Percentiles rank a stretch among this genome's conserved stretches.
phyloP scores from a whole-genome alignment of 2,797 vertebrate species.

The Enteromius anoplus region DNA sequence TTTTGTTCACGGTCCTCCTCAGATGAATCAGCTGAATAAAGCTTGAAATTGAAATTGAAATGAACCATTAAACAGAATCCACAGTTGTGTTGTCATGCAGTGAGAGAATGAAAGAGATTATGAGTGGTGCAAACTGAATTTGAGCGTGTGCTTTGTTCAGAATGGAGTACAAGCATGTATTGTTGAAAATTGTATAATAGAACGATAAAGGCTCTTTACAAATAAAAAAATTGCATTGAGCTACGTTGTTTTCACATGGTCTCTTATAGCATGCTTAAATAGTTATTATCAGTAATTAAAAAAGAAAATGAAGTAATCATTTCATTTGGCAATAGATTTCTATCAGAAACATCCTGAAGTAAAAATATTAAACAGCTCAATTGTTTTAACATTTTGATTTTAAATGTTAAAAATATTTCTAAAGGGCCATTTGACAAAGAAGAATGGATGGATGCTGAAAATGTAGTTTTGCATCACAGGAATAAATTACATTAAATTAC shows the following conservation, averaged over 20 bases:
- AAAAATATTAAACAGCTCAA: background rate
- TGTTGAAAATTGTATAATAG: background rate
- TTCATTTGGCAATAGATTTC: background rate
- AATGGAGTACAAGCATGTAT: background rate
- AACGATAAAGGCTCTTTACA: background rate
- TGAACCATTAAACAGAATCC: conserved; percentile 8
- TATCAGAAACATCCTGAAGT: background rate
- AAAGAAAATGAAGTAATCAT: background rate
- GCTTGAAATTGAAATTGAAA: conserved; percentile 33
- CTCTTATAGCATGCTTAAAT: background rate
- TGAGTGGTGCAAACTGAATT: conserved; percentile 4
- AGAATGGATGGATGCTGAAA: background rate
- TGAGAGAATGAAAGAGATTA: background rate
- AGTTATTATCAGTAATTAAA: background rate
- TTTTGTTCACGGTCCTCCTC: conserved; percentile 12
- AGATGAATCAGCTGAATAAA: conserved; percentile 3
- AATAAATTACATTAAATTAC: background rate
- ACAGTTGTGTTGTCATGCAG: background rate
- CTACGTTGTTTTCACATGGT: background rate
- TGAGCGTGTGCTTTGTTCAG: conserved; percentile 1
- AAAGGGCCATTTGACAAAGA: background rate
- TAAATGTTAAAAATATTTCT: background rate
- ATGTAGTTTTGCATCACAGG: background rate
- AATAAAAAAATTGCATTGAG: background rate
- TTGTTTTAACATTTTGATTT: background rate